phyloP scores from a whole-genome alignment of 2,113 vertebrate genomes.

The Dicaeum eximium region DNA sequence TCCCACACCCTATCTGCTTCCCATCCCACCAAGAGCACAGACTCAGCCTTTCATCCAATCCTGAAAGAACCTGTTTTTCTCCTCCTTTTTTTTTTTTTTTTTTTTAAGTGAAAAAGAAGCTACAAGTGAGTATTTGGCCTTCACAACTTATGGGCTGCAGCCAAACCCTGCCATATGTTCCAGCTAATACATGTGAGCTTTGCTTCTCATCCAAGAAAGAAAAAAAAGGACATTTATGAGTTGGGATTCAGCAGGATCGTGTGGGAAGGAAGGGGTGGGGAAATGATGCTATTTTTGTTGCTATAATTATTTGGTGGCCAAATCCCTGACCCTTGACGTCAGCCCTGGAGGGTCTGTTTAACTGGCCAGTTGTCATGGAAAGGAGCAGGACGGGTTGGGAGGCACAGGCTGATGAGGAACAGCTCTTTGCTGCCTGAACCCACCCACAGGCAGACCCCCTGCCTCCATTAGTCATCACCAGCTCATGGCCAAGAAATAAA shows the following conservation, averaged over 20 bases:
- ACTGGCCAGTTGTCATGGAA: conserved; percentile 35
- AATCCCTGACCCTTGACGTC: conserved; percentile 42
- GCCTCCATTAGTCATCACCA: conserved; percentile 13
- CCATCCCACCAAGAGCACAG: neutral
- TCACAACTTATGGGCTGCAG: neutral
- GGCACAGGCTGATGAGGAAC: neutral
- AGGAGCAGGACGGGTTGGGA: neutral
- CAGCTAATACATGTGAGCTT: conserved; percentile 44
- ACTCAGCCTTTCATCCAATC: conserved; percentile 8
- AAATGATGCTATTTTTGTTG: conserved; percentile 24
- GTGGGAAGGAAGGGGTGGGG: conserved; percentile 43
- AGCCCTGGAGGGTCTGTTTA: conserved; percentile 18
- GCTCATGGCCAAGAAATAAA: conserved; percentile 16
- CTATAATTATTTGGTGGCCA: conserved; percentile 44
- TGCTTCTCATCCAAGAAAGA: conserved; percentile 26
- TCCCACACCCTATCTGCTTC: neutral
- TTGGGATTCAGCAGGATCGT: conserved; percentile 8
- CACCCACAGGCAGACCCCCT: conserved; percentile 34
- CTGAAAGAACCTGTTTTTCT: neutral
- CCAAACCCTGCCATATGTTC: conserved; percentile 40
- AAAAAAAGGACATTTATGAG: conserved; percentile 39
- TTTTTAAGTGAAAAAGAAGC: neutral
- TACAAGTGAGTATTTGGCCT: conserved; percentile 30
- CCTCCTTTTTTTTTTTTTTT: neutral
- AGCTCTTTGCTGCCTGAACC: conserved; percentile 14